These are phyloP conservation scores for Bhutanitis thaidina DNA, from an alignment of 2,888 invertebrate genomes.

Conservation along the genomic window DNA sequence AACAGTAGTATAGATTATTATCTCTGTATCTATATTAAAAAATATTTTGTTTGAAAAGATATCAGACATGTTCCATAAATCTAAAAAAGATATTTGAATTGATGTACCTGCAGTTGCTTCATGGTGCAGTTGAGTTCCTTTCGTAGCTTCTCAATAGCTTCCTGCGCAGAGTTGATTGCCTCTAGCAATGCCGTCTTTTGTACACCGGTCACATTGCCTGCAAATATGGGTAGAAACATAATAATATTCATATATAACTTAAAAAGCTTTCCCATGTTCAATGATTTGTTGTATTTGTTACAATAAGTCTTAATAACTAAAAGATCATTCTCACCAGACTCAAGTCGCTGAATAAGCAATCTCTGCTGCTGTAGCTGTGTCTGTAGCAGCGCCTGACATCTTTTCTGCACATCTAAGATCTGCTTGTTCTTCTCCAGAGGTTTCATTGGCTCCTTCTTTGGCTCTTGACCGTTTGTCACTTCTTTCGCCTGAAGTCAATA, in stretches of 20 bases:
- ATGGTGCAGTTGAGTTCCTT: conserved; percentile 79
- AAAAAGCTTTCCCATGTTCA: too few species aligned
- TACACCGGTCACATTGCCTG: conserved; percentile 81
- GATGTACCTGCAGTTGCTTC: conserved; percentile 60
- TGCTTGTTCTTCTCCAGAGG: conserved; percentile 73
- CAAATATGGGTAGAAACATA: conserved; percentile 1
- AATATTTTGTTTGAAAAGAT: too few species aligned
- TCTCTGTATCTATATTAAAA: too few species aligned
- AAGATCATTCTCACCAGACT: conserved; percentile 75
- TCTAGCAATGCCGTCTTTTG: conserved; percentile 87
- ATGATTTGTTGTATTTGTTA: too few species aligned
- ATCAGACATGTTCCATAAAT: too few species aligned
- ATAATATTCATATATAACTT: too few species aligned
- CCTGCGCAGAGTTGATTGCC: conserved; percentile 90
- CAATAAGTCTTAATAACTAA: too few species aligned
- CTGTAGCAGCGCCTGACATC: conserved; percentile 92
- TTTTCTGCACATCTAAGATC: conserved; percentile 89
- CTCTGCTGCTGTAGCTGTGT: conserved; percentile 94
- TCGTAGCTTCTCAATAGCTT: conserved; percentile 88
- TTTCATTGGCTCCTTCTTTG: conserved; percentile 37
- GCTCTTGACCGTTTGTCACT: conserved; percentile 42
- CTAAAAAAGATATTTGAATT: neutral
- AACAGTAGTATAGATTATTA: too few species aligned
- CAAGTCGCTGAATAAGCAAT: conserved; percentile 88
- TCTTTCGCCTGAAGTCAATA: conserved; percentile 38